These are phyloP conservation scores for Siniperca knerii DNA, from an alignment of 2,113 vertebrate genomes.

Conservation along the genomic window DNA sequence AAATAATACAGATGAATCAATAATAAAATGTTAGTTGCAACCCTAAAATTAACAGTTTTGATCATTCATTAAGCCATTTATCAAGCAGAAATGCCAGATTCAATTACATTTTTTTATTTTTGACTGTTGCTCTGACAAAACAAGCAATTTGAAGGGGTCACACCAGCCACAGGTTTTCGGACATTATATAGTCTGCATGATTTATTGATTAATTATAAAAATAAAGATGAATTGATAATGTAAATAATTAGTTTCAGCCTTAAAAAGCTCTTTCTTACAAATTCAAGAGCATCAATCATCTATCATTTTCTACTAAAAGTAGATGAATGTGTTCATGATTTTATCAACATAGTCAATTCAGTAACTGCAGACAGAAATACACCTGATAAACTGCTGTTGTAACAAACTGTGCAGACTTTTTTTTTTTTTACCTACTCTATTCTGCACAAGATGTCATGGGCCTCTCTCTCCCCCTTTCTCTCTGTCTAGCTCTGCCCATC, in stretches of 20 bases:
- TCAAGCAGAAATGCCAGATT: neutral
- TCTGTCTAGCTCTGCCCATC: neutral
- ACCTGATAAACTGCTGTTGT: neutral
- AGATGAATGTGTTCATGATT: neutral
- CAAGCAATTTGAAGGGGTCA: neutral
- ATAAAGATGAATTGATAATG: neutral
- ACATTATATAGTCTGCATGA: neutral
- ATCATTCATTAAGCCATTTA: neutral
- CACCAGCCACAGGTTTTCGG: neutral
- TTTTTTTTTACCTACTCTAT: constrained; percentile 28
- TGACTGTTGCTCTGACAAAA: neutral
- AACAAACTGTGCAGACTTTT: neutral
- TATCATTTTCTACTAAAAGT: neutral
- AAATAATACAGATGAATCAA: neutral
- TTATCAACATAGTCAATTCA: neutral
- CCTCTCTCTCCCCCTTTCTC: neutral
- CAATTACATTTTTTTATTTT: neutral
- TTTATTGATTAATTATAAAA: neutral
- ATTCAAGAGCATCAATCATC: neutral
- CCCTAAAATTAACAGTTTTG: neutral
- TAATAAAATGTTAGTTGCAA: neutral
- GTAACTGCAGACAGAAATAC: neutral
- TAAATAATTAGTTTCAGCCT: neutral
- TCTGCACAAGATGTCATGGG: neutral
- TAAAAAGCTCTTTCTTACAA: neutral